Evolutionary conservation across 2,797 vertebrate genomes (phyloP).

Genomic region (Enteromius paludinosus): DNA sequence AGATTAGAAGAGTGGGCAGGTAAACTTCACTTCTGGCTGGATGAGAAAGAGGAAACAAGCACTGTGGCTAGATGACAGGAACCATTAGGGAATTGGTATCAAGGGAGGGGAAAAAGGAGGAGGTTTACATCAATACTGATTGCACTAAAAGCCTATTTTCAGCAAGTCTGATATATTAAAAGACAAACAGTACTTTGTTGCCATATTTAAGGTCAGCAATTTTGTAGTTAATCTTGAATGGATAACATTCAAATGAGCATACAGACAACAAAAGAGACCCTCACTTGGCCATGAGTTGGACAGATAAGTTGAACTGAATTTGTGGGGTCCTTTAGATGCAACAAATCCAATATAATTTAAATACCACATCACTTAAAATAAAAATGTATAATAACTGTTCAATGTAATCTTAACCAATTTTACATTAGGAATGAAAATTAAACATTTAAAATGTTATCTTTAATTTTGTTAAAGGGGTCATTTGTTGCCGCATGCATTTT

Average conservation of each 20-base stretch:
- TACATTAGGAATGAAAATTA: not conserved
- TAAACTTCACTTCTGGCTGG: conserved; percentile 67
- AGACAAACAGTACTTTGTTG: conserved; percentile 36
- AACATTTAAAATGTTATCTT: not conserved
- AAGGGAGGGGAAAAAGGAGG: conserved; percentile 32
- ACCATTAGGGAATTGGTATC: conserved; percentile 30
- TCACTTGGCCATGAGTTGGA: not conserved
- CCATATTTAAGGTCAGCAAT: conserved; percentile 8
- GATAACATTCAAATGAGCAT: conserved; percentile 25
- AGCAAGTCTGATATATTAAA: conserved; percentile 15
- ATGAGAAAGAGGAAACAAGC: conserved; percentile 46
- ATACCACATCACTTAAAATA: not conserved
- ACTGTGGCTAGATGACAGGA: conserved; percentile 45
- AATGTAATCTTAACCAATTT: not conserved
- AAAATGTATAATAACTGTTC: not conserved
- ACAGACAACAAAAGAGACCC: not conserved
- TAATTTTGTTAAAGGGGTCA: no score
- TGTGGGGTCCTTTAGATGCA: not conserved
- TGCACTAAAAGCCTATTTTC: conserved; percentile 40
- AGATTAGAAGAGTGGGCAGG: conserved; percentile 67
- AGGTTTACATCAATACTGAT: conserved; percentile 39
- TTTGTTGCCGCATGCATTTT: no score
- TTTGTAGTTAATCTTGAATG: conserved; percentile 5
- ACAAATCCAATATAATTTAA: not conserved
- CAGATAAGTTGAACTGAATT: not conserved